phyloP scores from a whole-genome alignment of 2,888 invertebrate genomes.

The Hemistola chrysoprasaria region DNA sequence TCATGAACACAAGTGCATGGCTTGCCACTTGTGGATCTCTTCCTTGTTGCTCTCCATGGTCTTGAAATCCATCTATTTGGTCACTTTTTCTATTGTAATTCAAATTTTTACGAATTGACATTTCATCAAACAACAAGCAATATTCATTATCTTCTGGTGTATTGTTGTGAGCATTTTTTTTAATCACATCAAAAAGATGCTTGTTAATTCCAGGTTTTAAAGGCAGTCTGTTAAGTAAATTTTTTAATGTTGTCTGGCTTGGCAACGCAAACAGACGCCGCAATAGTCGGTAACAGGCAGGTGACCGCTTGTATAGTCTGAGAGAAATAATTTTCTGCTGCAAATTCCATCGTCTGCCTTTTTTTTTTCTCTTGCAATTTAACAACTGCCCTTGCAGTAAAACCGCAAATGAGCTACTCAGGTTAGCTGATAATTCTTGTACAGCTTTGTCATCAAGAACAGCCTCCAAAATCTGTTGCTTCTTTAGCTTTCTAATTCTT shows the following conservation, averaged over 20 bases:
- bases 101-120: not conserved
- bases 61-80: not conserved
- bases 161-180: not conserved
- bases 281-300: not conserved
- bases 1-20: not conserved
- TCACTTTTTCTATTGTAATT: not conserved
- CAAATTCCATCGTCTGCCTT: too few species aligned
- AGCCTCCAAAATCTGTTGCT: too few species aligned
- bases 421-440: too few species aligned
- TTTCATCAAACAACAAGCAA: not conserved
- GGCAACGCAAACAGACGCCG: not conserved
- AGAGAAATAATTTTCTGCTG: not conserved
- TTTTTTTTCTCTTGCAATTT: too few species aligned
- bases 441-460: too few species aligned
- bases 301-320: not conserved
- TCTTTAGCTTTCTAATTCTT: too few species aligned
- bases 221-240: not conserved
- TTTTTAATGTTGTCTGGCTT: not conserved
- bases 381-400: too few species aligned
- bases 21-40: not conserved
- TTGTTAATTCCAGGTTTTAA: not conserved
- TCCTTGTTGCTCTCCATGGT: not conserved
- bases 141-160: not conserved
- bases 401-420: too few species aligned
- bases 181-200: not conserved